Conservation (phyloP, 92 coral and sea anemone species). For the Palythoa heliodiscus region DNA sequence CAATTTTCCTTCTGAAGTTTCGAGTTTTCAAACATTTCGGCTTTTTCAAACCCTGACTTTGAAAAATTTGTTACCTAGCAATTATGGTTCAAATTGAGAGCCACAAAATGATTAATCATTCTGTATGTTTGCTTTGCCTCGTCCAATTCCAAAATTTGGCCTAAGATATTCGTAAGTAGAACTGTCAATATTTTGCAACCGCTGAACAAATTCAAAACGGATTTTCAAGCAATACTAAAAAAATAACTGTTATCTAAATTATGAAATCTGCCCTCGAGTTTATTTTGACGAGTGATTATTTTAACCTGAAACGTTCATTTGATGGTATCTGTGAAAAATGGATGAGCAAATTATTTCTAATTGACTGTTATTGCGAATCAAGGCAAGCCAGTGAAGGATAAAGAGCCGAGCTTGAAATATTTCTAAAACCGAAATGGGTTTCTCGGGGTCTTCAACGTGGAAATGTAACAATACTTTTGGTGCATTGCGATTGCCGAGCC, state of each 20-base stretch:
- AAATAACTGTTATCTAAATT: not conserved
- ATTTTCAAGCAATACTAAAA: not conserved
- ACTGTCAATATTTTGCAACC: slow-evolving; percentile 13
- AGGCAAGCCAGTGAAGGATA: not conserved
- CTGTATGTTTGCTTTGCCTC: not conserved
- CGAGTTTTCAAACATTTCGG: not conserved
- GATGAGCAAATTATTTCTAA: not conserved
- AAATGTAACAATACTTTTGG: not conserved
- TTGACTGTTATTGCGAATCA: not conserved
- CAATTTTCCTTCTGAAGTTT: not conserved
- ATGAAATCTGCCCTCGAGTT: not conserved
- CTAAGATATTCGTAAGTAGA: not conserved
- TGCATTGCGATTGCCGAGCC: not conserved
- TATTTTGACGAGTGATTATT: not conserved
- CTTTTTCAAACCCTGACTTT: not conserved
- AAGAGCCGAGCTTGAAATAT: not conserved
- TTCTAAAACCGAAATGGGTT: not conserved
- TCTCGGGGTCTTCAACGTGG: not conserved
- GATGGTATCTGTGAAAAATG: not conserved
- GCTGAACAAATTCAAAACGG: not conserved
- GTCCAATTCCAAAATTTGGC: not conserved
- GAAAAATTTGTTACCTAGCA: not conserved
- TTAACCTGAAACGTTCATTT: not conserved
- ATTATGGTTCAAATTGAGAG: not conserved
- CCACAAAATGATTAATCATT: not conserved